Evolutionary conservation across 2,113 vertebrate species (phyloP).

Genomic region (Octodon degus): DNA sequence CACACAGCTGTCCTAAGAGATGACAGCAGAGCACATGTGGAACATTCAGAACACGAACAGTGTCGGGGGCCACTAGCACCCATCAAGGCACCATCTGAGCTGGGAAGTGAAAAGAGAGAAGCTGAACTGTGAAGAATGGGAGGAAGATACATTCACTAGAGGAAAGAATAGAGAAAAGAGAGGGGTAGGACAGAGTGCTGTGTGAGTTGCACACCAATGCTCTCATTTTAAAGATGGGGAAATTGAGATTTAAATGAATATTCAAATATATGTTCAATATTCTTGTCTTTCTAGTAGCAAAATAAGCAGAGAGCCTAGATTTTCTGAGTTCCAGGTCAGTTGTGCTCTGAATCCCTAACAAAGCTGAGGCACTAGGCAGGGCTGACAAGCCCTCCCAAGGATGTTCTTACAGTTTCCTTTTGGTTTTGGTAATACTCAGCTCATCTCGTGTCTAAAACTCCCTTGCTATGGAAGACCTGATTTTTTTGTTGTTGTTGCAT

Average conservation of each 20-base stretch:
- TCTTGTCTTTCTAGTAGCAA: not conserved
- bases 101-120: not conserved
- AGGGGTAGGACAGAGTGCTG: not conserved
- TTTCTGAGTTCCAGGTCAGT: fast-evolving
- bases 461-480: conserved; percentile 2
- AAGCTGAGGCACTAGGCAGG: not conserved
- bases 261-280: not conserved
- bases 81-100: not conserved
- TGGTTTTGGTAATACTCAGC: not conserved
- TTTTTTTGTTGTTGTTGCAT: conserved; percentile 39
- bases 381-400: fast-evolving
- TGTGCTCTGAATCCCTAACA: not conserved
- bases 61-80: not conserved
- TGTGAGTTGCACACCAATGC: not conserved
- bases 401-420: not conserved
- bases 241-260: not conserved
- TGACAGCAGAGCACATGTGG: not conserved
- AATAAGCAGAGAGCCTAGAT: too few species aligned
- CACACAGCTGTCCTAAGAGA: not conserved
- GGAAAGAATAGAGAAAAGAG: not conserved
- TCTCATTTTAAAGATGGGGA: not conserved
- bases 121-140: not conserved
- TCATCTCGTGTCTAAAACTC: not conserved
- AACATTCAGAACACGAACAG: not conserved
- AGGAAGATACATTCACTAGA: not conserved